phyloP scores from a whole-genome alignment of 2,113 vertebrate species.

The Odontophorus gujanensis region DNA sequence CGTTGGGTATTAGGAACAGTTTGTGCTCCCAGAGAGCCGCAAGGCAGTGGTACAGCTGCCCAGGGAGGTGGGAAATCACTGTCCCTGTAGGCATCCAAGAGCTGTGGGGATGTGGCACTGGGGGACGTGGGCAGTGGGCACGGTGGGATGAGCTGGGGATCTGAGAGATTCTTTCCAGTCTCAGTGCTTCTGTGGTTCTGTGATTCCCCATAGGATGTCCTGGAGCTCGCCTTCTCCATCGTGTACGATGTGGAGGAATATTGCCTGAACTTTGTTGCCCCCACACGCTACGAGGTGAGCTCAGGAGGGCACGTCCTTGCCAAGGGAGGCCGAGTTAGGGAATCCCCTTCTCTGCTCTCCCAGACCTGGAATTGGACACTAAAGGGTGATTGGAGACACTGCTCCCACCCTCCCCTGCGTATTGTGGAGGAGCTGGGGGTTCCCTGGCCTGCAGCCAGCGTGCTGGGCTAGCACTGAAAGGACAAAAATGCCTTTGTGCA shows the following conservation, averaged over 20 bases:
- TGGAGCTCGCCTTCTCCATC: slow-evolving; percentile 93
- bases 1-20: too few relatives aligned
- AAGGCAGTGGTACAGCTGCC: too few relatives aligned
- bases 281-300: slow-evolving; percentile 91
- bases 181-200: too few relatives aligned
- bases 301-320: not conserved
- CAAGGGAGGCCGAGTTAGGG: not conserved
- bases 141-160: too few relatives aligned
- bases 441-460: not conserved
- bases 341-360: not conserved
- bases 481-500: not conserved
- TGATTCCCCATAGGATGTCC: slow-evolving; percentile 82
- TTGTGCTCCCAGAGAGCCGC: too few relatives aligned
- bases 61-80: too few relatives aligned
- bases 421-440: not conserved
- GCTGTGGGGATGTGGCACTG: too few relatives aligned
- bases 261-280: slow-evolving; percentile 92
- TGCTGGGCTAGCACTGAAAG: not conserved
- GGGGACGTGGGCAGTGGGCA: too few relatives aligned
- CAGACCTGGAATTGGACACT: not conserved
- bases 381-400: not conserved
- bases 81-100: too few relatives aligned
- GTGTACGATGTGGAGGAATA: slow-evolving; percentile 91
- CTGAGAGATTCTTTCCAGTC: too few relatives aligned
- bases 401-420: not conserved